Conservation (phyloP, 35 echinoderm and acorn worm species). For the Ophiothrix spiculata region DNA sequence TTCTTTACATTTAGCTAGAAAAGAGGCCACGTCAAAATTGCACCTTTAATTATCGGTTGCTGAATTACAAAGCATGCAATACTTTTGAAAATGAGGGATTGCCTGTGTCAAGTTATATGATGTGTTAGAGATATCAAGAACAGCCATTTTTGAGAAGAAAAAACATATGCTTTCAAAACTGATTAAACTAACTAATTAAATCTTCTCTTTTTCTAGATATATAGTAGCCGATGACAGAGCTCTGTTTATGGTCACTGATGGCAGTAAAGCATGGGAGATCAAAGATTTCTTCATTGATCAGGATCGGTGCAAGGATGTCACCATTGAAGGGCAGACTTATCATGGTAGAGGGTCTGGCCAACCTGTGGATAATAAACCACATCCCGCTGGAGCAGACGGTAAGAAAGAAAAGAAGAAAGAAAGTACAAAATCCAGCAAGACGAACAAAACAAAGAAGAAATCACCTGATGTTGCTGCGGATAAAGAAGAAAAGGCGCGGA, state of each 20-base stretch:
- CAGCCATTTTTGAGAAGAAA: too few species aligned
- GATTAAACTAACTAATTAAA: not conserved
- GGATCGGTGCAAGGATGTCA: slow-evolving; percentile 71
- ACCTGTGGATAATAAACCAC: slow-evolving; percentile 33
- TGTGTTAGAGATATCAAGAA: too few species aligned
- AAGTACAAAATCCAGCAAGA: not conserved
- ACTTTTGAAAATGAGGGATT: too few species aligned
- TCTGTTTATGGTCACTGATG: slow-evolving; percentile 70
- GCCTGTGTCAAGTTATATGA: too few species aligned
- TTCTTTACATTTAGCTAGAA: too few species aligned
- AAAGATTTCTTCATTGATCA: slow-evolving; percentile 93
- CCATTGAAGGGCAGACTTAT: slow-evolving; percentile 86
- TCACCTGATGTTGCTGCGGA: slow-evolving; percentile 4
- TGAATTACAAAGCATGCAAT: too few species aligned
- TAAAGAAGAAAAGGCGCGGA: not conserved
- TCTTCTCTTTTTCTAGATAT: slow-evolving; percentile 53
- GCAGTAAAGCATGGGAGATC: slow-evolving; percentile 88
- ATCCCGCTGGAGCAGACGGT: slow-evolving; percentile 29
- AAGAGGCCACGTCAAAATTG: too few species aligned
- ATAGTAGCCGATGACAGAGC: slow-evolving; percentile 60
- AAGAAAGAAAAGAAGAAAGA: not conserved
- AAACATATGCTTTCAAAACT: not conserved
- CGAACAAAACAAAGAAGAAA: slow-evolving; percentile 9
- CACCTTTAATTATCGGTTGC: too few species aligned
- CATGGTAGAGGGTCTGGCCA: slow-evolving; percentile 80